Percentiles rank a stretch among this genome's conserved stretches.
Conservation (phyloP, 2,797 vertebrate species). For the Vespertilio murinus region DNA sequence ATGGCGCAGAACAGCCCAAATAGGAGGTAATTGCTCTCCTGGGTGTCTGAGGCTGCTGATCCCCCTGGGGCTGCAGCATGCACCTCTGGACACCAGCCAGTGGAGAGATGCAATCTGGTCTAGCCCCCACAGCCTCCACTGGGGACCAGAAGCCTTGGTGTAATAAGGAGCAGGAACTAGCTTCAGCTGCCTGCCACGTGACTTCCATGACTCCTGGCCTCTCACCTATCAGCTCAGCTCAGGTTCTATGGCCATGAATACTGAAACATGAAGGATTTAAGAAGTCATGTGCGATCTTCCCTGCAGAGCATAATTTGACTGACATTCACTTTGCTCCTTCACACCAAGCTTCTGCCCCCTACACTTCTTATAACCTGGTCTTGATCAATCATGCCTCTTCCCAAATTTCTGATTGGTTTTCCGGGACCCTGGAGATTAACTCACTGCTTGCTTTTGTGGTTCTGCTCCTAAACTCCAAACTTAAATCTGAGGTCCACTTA, state of each 20-base stretch:
- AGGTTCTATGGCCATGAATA: not conserved
- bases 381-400: not conserved
- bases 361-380: not conserved
- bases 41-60: not conserved
- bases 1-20: not conserved
- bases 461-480: not conserved
- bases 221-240: not conserved
- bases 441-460: not conserved
- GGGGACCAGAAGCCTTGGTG: not conserved
- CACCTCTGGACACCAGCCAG: slow-evolving; percentile 11
- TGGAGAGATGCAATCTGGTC: not conserved
- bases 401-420: not conserved
- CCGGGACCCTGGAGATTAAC: not conserved
- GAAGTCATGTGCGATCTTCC: not conserved
- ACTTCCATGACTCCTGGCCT: not conserved
- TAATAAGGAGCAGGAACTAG: not conserved
- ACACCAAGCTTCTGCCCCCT: not conserved
- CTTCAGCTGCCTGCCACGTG: not conserved
- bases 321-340: not conserved
- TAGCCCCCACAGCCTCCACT: not conserved
- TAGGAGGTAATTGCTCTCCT: not conserved
- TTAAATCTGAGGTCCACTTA: not conserved
- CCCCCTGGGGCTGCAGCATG: not conserved
- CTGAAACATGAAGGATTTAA: not conserved
- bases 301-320: not conserved